Percentiles rank a stretch among this genome's conserved stretches.
Evolutionary conservation across 2,113 vertebrate genomes (phyloP).

Genomic region (Dipodomys ordii): DNA sequence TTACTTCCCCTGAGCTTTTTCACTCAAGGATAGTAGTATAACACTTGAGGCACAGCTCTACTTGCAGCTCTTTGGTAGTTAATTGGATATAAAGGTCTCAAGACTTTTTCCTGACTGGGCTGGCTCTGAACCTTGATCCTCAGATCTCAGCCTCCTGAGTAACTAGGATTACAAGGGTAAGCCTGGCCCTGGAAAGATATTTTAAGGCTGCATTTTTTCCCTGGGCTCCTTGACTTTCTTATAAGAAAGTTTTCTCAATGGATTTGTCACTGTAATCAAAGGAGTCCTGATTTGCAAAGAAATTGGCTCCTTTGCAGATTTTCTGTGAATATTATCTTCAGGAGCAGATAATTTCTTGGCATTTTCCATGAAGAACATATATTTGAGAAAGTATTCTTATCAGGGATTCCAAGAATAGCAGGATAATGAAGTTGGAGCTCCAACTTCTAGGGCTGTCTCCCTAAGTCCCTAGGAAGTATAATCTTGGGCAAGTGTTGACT

Average conservation of each 20-base stretch:
- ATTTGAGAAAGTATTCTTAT: neutral
- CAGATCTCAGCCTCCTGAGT: too few species aligned
- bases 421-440: neutral
- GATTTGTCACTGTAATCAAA: slow-evolving; percentile 33
- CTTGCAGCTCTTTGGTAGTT: too few species aligned
- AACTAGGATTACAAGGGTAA: too few species aligned
- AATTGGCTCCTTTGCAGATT: neutral
- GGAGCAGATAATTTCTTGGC: slow-evolving; percentile 3
- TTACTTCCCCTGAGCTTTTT: too few species aligned
- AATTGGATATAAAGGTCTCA: too few species aligned
- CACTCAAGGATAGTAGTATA: too few species aligned
- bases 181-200: neutral
- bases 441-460: neutral
- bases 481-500: neutral
- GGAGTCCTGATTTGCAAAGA: neutral
- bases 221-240: neutral
- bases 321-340: neutral
- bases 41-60: too few species aligned
- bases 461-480: neutral
- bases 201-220: neutral
- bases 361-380: slow-evolving; percentile 10
- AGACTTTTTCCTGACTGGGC: too few species aligned
- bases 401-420: neutral
- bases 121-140: too few species aligned
- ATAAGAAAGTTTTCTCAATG: neutral